A percentile compares a stretch with the other conserved stretches of the same genome.
Conservation (phyloP, 2,888 invertebrate species). For the Osmoderma eremita region DNA sequence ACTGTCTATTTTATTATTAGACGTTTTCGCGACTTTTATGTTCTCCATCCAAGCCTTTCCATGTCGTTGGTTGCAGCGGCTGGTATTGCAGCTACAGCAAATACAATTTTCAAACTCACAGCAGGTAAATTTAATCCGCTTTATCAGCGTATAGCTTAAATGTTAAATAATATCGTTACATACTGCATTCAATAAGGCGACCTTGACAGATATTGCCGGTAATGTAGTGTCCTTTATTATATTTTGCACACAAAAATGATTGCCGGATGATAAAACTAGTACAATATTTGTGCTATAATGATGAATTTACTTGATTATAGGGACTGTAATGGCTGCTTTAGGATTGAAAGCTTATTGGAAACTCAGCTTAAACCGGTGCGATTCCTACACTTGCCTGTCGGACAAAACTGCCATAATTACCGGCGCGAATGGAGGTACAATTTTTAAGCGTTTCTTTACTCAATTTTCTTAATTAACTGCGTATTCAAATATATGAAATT, state of each 20-base stretch:
- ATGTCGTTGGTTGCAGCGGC: no score
- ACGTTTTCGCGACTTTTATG: neutral
- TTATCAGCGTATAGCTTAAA: neutral
- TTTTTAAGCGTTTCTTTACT: neutral
- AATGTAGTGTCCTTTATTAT: no score
- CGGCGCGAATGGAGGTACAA: constrained; percentile 44
- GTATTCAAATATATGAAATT: no score
- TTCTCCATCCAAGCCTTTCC: neutral
- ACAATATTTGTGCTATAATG: neutral
- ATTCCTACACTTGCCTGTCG: constrained; percentile 41
- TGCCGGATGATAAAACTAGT: neutral
- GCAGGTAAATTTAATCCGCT: no score
- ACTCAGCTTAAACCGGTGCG: constrained; percentile 24
- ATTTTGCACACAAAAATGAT: no score
- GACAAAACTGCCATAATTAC: constrained; percentile 46
- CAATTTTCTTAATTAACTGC: neutral
- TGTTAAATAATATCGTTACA: neutral
- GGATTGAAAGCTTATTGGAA: constrained; percentile 33
- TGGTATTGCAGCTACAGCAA: no score
- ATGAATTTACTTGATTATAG: neutral
- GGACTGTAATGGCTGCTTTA: neutral
- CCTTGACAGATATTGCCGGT: no score
- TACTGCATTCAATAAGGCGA: no score
- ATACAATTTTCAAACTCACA: constrained; percentile 1
- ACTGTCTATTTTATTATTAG: neutral